Percentiles rank a stretch among this genome's conserved stretches.
Conservation (phyloP, 2,888 invertebrate species). For the Drosophila testacea region DNA sequence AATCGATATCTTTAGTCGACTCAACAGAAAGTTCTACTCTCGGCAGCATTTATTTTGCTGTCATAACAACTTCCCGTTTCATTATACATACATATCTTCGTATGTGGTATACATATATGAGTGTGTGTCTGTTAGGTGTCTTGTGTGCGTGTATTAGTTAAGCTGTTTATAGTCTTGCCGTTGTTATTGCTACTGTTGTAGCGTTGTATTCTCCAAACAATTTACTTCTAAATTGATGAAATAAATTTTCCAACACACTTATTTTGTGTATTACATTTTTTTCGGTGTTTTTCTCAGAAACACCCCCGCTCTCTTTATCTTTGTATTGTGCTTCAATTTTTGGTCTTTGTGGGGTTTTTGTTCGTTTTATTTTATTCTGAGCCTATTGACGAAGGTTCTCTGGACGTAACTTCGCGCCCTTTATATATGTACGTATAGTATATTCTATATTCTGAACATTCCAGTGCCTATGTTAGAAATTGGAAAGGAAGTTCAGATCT, state of each 20-base stretch:
- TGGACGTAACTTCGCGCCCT: background rate
- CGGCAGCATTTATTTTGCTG: conserved; percentile 26
- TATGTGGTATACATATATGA: conserved; percentile 8
- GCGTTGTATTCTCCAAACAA: conserved; percentile 82
- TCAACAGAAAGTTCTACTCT: conserved; percentile 11
- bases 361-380: conserved; percentile 12
- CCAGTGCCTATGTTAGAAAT: too few species aligned
- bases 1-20: conserved; percentile 58
- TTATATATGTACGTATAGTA: too few species aligned
- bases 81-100: conserved; percentile 21
- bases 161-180: conserved; percentile 65
- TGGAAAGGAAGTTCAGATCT: too few species aligned
- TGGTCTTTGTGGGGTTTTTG: background rate
- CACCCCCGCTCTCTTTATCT: conserved; percentile 8
- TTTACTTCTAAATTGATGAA: conserved; percentile 85
- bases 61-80: conserved; percentile 30
- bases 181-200: conserved; percentile 25
- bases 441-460: too few species aligned
- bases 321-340: conserved; percentile 23
- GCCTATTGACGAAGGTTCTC: conserved; percentile 1
- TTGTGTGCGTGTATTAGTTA: conserved; percentile 53
- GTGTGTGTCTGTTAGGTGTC: conserved; percentile 10
- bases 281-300: conserved; percentile 28
- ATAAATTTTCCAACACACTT: conserved; percentile 84
- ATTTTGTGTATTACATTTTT: conserved; percentile 66